Evolutionary conservation across 2,797 vertebrate genomes (phyloP).

Genomic region (Leptoclinus maculatus): DNA sequence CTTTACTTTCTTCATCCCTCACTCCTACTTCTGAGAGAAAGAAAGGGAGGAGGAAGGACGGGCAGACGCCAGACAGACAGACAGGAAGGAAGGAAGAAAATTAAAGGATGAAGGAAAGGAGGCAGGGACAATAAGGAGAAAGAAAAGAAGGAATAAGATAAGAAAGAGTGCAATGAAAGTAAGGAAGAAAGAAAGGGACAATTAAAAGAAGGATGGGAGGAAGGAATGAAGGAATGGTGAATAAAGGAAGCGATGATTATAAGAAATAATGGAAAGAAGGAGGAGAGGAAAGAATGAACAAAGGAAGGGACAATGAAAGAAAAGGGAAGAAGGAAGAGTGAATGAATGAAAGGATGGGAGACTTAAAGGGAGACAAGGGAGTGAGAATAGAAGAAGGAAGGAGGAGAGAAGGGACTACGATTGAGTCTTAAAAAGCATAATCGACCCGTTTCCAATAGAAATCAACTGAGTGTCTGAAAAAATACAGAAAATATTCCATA

Average conservation of each 20-base stretch:
- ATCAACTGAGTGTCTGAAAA: too few species aligned
- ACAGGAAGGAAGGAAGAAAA: not conserved
- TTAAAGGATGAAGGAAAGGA: not conserved
- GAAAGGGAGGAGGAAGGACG: too few species aligned
- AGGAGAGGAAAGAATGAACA: not conserved
- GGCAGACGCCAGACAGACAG: too few species aligned
- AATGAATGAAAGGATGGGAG: not conserved
- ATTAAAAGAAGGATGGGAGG: not conserved
- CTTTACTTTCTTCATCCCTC: conserved; percentile 11
- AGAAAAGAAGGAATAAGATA: too few species aligned
- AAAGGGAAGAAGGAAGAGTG: not conserved
- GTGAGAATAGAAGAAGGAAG: too few species aligned
- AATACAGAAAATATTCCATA: too few species aligned
- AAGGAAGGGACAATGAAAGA: not conserved
- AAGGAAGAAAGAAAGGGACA: not conserved
- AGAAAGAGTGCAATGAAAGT: not conserved
- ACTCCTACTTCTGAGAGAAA: not conserved
- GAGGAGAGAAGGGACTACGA: too few species aligned
- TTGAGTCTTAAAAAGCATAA: too few species aligned
- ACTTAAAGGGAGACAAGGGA: too few species aligned
- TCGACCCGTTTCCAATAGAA: too few species aligned
- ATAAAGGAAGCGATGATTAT: too few species aligned
- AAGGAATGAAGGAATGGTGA: not conserved
- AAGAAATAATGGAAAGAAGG: not conserved
- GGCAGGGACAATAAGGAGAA: too few species aligned